Evolutionary conservation across 1,140 invertebrate genomes (phyloP).

Genomic region (Nasonia longicornis): DNA sequence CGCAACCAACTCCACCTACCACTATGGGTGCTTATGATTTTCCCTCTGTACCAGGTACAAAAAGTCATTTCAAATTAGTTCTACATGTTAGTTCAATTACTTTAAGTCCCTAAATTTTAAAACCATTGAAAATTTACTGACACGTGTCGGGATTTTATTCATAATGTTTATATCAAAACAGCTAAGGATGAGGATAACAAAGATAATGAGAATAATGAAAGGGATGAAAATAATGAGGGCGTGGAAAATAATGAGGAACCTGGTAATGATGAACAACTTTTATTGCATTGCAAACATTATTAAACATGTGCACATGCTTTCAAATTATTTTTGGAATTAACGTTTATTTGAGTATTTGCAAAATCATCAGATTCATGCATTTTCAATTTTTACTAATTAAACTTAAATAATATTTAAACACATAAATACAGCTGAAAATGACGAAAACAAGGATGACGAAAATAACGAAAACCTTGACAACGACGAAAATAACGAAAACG

Average conservation of each 20-base stretch:
- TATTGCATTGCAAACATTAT: neutral
- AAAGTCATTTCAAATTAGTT: neutral
- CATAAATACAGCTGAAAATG: constrained; percentile 32
- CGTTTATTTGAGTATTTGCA: neutral
- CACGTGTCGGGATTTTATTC: no score
- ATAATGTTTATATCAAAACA: constrained; percentile 4
- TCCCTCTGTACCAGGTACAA: constrained; percentile 54
- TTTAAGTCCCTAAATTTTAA: neutral
- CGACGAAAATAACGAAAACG: neutral
- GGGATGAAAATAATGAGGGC: constrained; percentile 47
- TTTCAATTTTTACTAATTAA: neutral
- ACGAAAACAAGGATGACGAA: constrained; percentile 12
- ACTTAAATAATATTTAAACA: constrained; percentile 1
- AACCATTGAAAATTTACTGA: neutral
- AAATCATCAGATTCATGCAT: neutral
- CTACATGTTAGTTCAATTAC: constrained; percentile 7
- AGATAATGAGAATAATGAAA: neutral
- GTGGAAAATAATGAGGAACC: constrained; percentile 26
- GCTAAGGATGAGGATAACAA: constrained; percentile 34
- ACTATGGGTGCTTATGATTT: constrained; percentile 52
- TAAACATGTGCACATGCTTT: constrained; percentile 18
- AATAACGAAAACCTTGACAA: constrained; percentile 12
- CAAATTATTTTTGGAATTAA: neutral
- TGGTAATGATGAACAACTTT: constrained; percentile 16
- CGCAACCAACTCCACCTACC: constrained; percentile 42